Base-by-base conservation (phyloP, 1,140 invertebrate species). In the Medauroidea extradentata region DNA sequence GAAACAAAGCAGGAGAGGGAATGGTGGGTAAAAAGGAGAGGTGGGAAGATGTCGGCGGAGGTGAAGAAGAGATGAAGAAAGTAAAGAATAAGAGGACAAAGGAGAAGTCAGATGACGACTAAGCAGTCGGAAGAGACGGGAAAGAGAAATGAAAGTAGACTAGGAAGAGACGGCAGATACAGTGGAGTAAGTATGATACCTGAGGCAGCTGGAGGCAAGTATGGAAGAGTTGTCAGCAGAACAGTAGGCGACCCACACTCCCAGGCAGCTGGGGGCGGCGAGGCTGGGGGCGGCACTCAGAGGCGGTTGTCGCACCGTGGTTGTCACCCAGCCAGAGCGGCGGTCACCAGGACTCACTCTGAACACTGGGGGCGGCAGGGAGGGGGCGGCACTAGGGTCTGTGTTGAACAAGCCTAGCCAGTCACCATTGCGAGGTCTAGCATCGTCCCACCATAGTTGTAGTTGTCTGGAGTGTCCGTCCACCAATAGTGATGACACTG, bases 401-500 rank as follows among this genome's bases (percentile, higher is more conserved):
- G 21, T 13, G 13, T 21, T 19, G 29, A 60, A 60, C 14, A 60
- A 14, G 13, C 59, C 59, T 13, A 60, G 19, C 59, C 52, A 60
- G 21, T 59, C 59, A 19, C 49, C 57, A 11, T 3, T 11, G 18
- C 21, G 2, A 8, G 41, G 24, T 14, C 21, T 14, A 14, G 42
- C 54, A 8, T 49, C 38, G 4, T 39, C 24, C 54, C 54, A 57
- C 21, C 41, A 57, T 14, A 57, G 19, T n/a, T 48, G 16, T 3
- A 57, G 54, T 14, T 13, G 41, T 5, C 18, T 42, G 78, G 72
- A 81, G 66, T 59, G 81, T 75, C 66, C 82, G 34, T 39, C 41
- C 41, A 11, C 41, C n/a, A 38, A 9, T 9, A 54, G 24, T 3
- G 53, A 14, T 1, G 53, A 54, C 24, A 54, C 53, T 8, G 38